phyloP scores from a whole-genome alignment of 2,113 vertebrate genomes.

The Verasper variegatus region DNA sequence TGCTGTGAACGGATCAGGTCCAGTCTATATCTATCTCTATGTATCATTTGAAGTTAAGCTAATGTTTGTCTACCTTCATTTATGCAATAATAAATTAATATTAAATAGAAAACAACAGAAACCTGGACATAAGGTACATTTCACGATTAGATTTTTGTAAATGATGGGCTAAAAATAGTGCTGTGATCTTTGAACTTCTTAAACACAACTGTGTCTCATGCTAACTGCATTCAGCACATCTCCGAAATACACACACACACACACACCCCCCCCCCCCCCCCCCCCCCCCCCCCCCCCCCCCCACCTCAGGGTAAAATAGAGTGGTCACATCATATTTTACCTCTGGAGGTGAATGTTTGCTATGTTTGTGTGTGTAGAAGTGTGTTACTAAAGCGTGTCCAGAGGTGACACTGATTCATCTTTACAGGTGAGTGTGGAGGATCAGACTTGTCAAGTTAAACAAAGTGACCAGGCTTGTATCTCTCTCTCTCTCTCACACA shows the following conservation, averaged over 20 bases:
- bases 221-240: neutral
- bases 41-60: too few species aligned
- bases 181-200: neutral
- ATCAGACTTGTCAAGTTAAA: constrained; percentile 24
- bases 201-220: neutral
- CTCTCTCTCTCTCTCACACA: neutral
- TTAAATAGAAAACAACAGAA: too few species aligned
- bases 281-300: too few species aligned
- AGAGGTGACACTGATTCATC: constrained; percentile 55
- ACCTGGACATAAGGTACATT: too few species aligned
- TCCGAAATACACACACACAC: neutral
- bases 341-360: constrained; percentile 18
- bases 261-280: too few species aligned
- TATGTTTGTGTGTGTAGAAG: neutral
- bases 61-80: too few species aligned
- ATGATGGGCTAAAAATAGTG: neutral
- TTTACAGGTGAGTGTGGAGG: constrained; percentile 44
- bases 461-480: constrained; percentile 30
- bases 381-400: constrained; percentile 17
- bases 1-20: too few species aligned
- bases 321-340: constrained; percentile 32
- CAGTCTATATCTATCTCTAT: too few species aligned
- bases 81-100: too few species aligned
- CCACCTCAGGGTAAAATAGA: constrained; percentile 36
- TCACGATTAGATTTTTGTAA: neutral